Conservation (phyloP, 2,113 vertebrate species). For the Alethe castanea region DNA sequence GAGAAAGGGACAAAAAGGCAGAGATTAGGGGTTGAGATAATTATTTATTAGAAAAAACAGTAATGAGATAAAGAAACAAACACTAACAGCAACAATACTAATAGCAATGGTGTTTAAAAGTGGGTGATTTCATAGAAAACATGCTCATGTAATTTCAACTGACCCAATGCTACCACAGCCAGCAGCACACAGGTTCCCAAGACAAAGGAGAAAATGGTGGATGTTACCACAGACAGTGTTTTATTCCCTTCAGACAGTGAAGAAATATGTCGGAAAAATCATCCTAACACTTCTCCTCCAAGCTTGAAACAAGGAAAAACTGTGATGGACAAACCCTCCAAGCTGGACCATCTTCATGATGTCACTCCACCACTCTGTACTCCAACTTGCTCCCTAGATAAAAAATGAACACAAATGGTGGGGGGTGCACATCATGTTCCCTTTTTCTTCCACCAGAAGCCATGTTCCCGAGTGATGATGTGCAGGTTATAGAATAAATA, state of each 20-base stretch:
- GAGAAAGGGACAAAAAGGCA: not conserved
- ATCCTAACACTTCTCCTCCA: not conserved
- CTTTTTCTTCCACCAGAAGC: not conserved
- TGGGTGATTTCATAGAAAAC: not conserved
- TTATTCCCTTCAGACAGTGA: not conserved
- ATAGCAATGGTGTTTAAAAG: not conserved
- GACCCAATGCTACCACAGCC: fast-evolving
- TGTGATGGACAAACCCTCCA: not conserved
- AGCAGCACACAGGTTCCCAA: fast-evolving
- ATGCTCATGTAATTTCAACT: fast-evolving
- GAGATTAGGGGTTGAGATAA: not conserved
- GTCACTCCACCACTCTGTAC: not conserved
- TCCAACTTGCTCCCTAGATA: not conserved
- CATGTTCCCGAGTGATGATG: fast-evolving
- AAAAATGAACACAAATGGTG: not conserved
- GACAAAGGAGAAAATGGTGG: not conserved
- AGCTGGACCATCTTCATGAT: fast-evolving
- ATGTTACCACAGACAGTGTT: not conserved
- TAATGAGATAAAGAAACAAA: not conserved
- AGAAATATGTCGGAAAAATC: not conserved
- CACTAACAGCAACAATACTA: not conserved
- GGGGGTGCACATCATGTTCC: not conserved
- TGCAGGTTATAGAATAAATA: not conserved
- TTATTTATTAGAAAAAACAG: not conserved
- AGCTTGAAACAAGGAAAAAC: not conserved